These are phyloP conservation scores for Gallinago stenura DNA, from an alignment of 2,797 vertebrate genomes.

Conservation along the genomic window DNA sequence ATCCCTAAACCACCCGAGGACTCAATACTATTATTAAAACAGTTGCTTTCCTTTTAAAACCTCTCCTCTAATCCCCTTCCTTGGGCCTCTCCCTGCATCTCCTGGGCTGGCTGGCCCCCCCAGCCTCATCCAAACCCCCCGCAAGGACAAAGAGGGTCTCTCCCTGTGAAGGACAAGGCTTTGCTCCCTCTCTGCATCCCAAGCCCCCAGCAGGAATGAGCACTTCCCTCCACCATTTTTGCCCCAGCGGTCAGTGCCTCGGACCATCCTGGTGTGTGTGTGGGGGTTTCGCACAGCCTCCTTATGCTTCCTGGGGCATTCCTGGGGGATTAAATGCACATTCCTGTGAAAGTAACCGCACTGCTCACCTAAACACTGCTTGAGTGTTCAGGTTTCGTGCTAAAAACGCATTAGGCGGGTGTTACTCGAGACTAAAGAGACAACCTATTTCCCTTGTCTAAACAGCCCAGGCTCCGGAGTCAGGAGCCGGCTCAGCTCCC, in stretches of 20 bases:
- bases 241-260: accelerated
- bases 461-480: not conserved
- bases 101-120: not conserved
- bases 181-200: not conserved
- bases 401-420: not conserved
- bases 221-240: not conserved
- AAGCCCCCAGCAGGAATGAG: accelerated
- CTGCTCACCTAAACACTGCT: constrained; percentile 38
- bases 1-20: constrained; percentile 56
- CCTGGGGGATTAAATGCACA: constrained; percentile 20
- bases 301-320: not conserved
- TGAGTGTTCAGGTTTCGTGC: constrained; percentile 4
- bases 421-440: not conserved
- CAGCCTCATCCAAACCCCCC: not conserved
- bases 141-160: not conserved
- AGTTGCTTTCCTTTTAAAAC: constrained; percentile 62
- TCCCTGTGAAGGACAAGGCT: not conserved
- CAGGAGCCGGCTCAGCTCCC: not conserved
- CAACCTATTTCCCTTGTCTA: not conserved
- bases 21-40: constrained; percentile 66
- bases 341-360: constrained; percentile 25
- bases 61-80: constrained; percentile 36
- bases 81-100: not conserved
- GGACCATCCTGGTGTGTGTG: accelerated
- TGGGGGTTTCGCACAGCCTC: not conserved